Evolutionary conservation across 2,113 vertebrate genomes (phyloP).

Genomic region (Ahaetulla prasina): DNA sequence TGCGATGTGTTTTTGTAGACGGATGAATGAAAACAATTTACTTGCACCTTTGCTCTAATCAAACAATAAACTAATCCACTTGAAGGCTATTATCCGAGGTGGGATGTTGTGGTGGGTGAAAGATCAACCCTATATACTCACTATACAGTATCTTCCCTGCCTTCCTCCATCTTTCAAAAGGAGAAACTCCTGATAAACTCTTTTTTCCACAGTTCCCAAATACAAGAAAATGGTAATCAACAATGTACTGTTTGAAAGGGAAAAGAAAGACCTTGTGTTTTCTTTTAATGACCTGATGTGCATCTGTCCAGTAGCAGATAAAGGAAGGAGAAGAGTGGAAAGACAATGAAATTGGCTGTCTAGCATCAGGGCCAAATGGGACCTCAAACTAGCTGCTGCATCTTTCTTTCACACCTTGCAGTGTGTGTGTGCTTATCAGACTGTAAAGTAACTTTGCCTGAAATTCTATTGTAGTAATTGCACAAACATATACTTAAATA

Average conservation of each 20-base stretch:
- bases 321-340: fast-evolving
- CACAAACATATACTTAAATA: background rate
- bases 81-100: constrained; percentile 52
- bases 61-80: constrained; percentile 68
- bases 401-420: background rate
- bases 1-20: constrained; percentile 47
- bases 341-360: background rate
- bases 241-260: constrained; percentile 5
- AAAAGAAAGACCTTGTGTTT: constrained; percentile 1
- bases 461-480: too few species aligned
- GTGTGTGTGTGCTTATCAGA: background rate
- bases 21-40: constrained; percentile 53
- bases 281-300: background rate
- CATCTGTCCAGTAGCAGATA: background rate
- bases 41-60: constrained; percentile 63
- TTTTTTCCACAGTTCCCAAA: background rate
- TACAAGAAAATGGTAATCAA: background rate
- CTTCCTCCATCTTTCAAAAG: background rate
- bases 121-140: constrained; percentile 12
- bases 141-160: background rate
- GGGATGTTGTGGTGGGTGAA: constrained; percentile 14
- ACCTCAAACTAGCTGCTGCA: background rate
- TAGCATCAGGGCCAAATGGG: background rate
- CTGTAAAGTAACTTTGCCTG: background rate
- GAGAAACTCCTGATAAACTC: background rate